Conservation (phyloP, 2,113 vertebrate species). For the Phrynocephalus versicolor region DNA sequence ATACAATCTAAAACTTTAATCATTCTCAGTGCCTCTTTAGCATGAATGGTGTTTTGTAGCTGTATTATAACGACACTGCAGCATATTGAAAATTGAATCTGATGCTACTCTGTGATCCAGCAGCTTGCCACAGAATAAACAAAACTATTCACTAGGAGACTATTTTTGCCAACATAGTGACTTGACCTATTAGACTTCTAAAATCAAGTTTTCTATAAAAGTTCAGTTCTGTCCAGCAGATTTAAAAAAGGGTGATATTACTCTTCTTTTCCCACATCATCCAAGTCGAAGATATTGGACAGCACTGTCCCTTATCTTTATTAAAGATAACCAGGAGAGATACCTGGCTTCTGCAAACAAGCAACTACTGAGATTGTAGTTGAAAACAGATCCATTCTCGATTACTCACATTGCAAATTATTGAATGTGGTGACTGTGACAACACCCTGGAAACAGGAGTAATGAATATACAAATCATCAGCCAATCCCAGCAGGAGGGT, state of each 20-base stretch:
- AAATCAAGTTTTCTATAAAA: not conserved
- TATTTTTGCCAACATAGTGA: not conserved
- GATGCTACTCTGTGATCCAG: constrained; percentile 27
- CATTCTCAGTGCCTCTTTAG: constrained; percentile 37
- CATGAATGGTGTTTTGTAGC: constrained; percentile 33
- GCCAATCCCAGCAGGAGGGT: too few species aligned
- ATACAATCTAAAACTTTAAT: constrained; percentile 39
- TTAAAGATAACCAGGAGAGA: too few species aligned
- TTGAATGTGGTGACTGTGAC: too few species aligned
- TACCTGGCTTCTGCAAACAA: too few species aligned
- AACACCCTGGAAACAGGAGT: too few species aligned
- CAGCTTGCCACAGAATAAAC: not conserved
- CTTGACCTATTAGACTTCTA: not conserved
- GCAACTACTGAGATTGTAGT: too few species aligned
- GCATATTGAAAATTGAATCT: constrained; percentile 31
- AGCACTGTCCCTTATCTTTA: not conserved
- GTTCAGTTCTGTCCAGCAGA: not conserved
- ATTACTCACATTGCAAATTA: too few species aligned
- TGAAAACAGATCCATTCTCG: too few species aligned
- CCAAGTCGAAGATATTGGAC: not conserved
- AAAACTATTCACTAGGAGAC: not conserved
- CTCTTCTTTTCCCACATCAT: not conserved
- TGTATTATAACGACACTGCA: constrained; percentile 15
- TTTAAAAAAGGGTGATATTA: not conserved
- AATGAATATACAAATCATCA: too few species aligned